phyloP scores from a whole-genome alignment of 2,888 invertebrate species.

The Blera fallax region DNA sequence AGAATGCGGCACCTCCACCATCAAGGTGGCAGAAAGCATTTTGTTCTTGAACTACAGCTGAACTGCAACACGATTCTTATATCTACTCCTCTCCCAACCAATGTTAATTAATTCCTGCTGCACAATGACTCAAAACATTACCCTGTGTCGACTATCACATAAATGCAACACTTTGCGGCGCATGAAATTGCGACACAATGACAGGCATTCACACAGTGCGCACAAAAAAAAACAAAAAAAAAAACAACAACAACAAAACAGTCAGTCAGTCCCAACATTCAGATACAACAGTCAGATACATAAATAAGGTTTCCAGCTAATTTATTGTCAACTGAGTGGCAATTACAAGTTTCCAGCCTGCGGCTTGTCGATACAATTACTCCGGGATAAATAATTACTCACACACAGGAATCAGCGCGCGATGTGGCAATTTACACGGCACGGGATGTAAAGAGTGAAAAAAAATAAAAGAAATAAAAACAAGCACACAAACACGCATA shows the following conservation, averaged over 20 bases:
- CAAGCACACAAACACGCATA: not conserved
- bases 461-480: not conserved
- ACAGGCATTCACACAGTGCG: constrained; percentile 4
- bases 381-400: constrained; percentile 58
- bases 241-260: constrained; percentile 13
- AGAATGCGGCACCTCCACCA: not conserved
- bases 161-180: constrained; percentile 15
- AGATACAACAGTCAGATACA: constrained; percentile 38
- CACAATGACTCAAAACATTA: constrained; percentile 13
- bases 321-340: constrained; percentile 72
- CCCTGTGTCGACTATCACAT: not conserved
- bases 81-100: not conserved
- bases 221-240: not conserved
- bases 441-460: not conserved
- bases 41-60: not conserved
- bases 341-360: constrained; percentile 64
- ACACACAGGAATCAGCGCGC: constrained; percentile 50
- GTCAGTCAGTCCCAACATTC: constrained; percentile 12
- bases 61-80: constrained; percentile 1
- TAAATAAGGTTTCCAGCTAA: constrained; percentile 62
- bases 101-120: constrained; percentile 26
- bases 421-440: constrained; percentile 51
- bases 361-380: constrained; percentile 44
- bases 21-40: constrained; percentile 13
- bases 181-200: constrained; percentile 39